Percentiles rank a stretch among this genome's conserved stretches.
Conservation (phyloP, 2,888 invertebrate species). For the Megaustenia siamemsis region DNA sequence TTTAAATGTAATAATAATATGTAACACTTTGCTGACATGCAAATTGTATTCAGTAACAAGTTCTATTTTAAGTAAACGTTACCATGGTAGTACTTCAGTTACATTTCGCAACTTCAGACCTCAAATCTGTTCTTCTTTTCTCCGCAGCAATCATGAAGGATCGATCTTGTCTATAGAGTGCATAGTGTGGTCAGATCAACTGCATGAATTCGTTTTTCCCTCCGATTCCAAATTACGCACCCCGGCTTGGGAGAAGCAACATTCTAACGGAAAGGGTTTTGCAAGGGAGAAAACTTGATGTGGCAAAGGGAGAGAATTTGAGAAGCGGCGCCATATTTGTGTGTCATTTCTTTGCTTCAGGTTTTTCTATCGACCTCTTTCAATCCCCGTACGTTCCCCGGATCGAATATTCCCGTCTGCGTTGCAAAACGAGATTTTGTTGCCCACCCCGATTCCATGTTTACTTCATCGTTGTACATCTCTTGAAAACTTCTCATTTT, state of each 20-base stretch:
- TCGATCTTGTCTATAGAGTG: slow-evolving; percentile 24
- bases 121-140: not conserved
- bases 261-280: slow-evolving; percentile 17
- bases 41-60: no score
- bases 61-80: not conserved
- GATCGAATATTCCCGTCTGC: slow-evolving; percentile 32
- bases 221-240: slow-evolving; percentile 1
- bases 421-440: slow-evolving; percentile 30
- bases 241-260: not conserved
- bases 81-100: not conserved
- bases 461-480: slow-evolving; percentile 15
- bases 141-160: slow-evolving; percentile 10
- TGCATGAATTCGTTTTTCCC: slow-evolving; percentile 10
- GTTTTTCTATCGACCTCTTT: slow-evolving; percentile 30
- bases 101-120: not conserved
- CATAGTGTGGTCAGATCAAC: slow-evolving; percentile 32
- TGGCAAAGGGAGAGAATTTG: slow-evolving; percentile 7
- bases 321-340: slow-evolving; percentile 32
- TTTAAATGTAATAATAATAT: no score
- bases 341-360: slow-evolving; percentile 28
- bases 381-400: slow-evolving; percentile 1
- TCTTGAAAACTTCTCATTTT: slow-evolving; percentile 1
- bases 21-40: no score
- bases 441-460: not conserved
- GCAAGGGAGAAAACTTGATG: slow-evolving; percentile 25